Conservation (phyloP, 92 coral and sea anemone genomes). For the Siderastrea siderea region DNA sequence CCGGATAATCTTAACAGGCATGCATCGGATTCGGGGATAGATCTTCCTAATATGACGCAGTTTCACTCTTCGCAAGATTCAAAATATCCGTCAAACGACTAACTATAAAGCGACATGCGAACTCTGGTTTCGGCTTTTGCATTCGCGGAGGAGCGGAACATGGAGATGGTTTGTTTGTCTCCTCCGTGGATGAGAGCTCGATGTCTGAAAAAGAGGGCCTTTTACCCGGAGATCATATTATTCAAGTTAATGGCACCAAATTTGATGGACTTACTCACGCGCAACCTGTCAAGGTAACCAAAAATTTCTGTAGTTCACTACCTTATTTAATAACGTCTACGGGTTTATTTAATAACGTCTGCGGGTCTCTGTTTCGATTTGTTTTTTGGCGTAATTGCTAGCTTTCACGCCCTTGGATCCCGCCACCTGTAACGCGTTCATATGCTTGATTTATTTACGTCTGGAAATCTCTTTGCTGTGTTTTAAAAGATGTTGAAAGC, state of each 20-base stretch:
- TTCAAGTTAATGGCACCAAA: constrained; percentile 81
- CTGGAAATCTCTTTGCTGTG: background rate
- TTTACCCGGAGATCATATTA: constrained; percentile 93
- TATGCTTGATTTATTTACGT: background rate
- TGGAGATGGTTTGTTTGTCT: constrained; percentile 93
- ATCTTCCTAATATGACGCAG: constrained; percentile 63
- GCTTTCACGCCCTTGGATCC: background rate
- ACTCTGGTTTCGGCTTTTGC: constrained; percentile 89
- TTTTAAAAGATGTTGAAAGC: background rate
- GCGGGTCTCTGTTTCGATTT: no score
- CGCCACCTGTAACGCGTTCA: background rate
- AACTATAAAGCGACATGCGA: constrained; percentile 75
- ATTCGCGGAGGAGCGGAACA: constrained; percentile 99
- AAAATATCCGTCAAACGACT: constrained; percentile 77
- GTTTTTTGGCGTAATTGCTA: background rate
- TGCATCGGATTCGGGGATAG: constrained; percentile 86
- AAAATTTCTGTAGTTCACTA: background rate
- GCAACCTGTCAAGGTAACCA: constrained; percentile 94
- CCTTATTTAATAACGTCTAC: no score
- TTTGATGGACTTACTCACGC: constrained; percentile 89
- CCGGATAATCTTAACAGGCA: constrained; percentile 74
- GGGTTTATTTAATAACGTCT: no score
- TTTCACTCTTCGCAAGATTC: constrained; percentile 43
- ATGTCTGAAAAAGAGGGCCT: constrained; percentile 87
- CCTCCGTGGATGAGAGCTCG: constrained; percentile 87